Evolutionary conservation across 1,140 invertebrate genomes (phyloP).

Genomic region (Venustaconcha ellipsiformis): DNA sequence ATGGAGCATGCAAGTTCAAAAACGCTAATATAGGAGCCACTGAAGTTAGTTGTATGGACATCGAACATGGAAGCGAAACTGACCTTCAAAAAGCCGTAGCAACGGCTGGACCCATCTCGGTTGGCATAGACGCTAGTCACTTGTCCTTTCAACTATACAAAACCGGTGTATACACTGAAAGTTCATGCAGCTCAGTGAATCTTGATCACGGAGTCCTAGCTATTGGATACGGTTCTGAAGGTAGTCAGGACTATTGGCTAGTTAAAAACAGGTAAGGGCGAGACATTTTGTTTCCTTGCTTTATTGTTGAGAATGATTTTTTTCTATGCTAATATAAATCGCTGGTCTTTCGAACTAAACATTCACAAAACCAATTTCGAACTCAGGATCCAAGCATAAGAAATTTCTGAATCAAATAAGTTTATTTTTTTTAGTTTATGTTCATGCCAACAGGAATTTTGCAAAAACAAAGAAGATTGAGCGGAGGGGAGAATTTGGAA

Average conservation of each 20-base stretch:
- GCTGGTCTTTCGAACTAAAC: too few species aligned
- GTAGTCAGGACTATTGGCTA: conserved; percentile 37
- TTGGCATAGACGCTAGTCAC: conserved; percentile 70
- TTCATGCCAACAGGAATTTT: too few species aligned
- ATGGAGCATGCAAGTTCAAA: conserved; percentile 72
- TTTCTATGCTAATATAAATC: too few species aligned
- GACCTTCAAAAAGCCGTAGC: conserved; percentile 66
- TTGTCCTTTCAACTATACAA: conserved; percentile 50
- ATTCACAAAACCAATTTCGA: too few species aligned
- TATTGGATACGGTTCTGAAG: conserved; percentile 80
- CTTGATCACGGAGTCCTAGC: conserved; percentile 87
- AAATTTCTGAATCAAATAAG: too few species aligned
- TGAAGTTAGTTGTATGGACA: conserved; percentile 53
- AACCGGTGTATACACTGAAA: conserved; percentile 54
- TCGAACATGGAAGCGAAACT: conserved; percentile 47
- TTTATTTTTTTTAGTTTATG: too few species aligned
- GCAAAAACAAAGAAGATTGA: too few species aligned
- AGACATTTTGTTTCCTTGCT: too few species aligned
- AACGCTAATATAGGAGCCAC: conserved; percentile 42
- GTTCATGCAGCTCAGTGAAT: conserved; percentile 11
- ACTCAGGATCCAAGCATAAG: too few species aligned
- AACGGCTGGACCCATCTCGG: conserved; percentile 68
- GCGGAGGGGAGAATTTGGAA: too few species aligned
- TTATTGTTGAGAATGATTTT: too few species aligned
- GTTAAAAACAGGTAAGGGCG: conserved; percentile 28